Evolutionary conservation across 2,888 invertebrate genomes (phyloP).

Genomic region (Habrosyne pyritoides): DNA sequence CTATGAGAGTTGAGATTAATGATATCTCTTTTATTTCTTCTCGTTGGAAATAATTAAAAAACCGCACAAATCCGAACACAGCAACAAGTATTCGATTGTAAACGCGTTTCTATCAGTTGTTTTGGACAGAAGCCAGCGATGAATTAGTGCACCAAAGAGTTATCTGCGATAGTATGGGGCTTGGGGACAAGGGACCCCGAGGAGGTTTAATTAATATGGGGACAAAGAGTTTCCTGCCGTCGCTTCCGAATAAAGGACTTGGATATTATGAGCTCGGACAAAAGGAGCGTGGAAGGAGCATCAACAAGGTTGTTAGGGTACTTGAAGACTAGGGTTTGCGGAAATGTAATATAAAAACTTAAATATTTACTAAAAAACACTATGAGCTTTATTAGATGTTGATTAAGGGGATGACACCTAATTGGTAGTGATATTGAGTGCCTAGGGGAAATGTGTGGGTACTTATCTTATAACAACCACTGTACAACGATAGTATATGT

Average conservation of each 20-base stretch:
- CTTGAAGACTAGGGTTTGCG: neutral
- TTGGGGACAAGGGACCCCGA: neutral
- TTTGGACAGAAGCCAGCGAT: neutral
- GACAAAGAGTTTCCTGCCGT: slow-evolving; percentile 49
- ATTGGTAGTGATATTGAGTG: too few species aligned
- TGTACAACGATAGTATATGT: too few species aligned
- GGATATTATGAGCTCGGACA: slow-evolving; percentile 17
- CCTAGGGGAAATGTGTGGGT: too few species aligned
- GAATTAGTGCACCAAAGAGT: neutral
- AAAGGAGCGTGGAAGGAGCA: slow-evolving; percentile 14
- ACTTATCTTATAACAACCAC: too few species aligned
- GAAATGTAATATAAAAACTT: neutral
- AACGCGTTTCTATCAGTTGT: neutral
- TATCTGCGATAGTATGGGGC: neutral
- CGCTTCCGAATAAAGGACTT: slow-evolving; percentile 18
- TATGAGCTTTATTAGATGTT: neutral
- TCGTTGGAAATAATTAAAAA: too few species aligned
- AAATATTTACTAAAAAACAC: too few species aligned
- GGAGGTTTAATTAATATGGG: slow-evolving; percentile 16
- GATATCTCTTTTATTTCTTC: too few species aligned
- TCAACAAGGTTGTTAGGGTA: slow-evolving; percentile 1
- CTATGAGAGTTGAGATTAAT: too few species aligned
- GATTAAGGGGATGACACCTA: too few species aligned
- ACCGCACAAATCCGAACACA: neutral
- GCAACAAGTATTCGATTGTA: slow-evolving; percentile 1